Percentiles rank a stretch among this genome's conserved stretches.
phyloP scores from a whole-genome alignment of 1,140 invertebrate genomes.

The Drosophila guanche region DNA sequence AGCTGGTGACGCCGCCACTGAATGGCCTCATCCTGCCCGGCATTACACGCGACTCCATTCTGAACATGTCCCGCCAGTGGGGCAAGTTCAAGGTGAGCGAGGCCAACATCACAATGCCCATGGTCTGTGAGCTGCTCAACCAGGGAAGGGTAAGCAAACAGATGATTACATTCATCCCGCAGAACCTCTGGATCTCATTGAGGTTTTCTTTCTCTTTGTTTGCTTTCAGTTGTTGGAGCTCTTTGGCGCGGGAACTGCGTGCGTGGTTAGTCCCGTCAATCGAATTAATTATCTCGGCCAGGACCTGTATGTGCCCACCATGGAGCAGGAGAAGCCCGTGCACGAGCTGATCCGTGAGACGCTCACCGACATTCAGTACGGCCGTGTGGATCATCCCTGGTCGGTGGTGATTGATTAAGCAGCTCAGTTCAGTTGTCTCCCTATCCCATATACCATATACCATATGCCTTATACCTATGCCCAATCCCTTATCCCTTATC shows the following conservation, averaged over 20 bases:
- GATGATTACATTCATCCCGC: too few relatives aligned
- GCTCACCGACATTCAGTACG: slow-evolving; percentile 94
- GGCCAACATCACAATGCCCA: slow-evolving; percentile 92
- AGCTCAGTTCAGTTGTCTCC: too few relatives aligned
- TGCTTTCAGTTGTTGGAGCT: slow-evolving; percentile 92
- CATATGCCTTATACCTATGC: neutral
- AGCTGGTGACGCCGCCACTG: slow-evolving; percentile 96
- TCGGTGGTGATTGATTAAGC: slow-evolving; percentile 83
- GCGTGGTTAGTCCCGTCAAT: slow-evolving; percentile 94
- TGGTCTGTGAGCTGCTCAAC: slow-evolving; percentile 89
- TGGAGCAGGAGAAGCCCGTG: slow-evolving; percentile 88
- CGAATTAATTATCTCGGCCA: slow-evolving; percentile 89
- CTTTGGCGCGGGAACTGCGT: slow-evolving; percentile 97
- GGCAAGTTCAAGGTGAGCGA: slow-evolving; percentile 95
- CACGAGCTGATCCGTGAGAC: slow-evolving; percentile 88
- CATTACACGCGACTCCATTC: slow-evolving; percentile 93
- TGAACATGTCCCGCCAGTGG: slow-evolving; percentile 93
- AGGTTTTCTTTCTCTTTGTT: neutral
- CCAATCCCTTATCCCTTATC: neutral
- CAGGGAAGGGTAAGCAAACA: slow-evolving; percentile 91
- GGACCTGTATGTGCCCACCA: slow-evolving; percentile 89
- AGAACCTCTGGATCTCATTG: neutral
- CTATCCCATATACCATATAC: neutral
- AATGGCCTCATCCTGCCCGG: slow-evolving; percentile 97
- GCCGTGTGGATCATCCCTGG: slow-evolving; percentile 92